Percentiles rank a stretch among this genome's conserved stretches.
phyloP scores from a whole-genome alignment of 2,888 invertebrate species.

The Nomada fabriciana region DNA sequence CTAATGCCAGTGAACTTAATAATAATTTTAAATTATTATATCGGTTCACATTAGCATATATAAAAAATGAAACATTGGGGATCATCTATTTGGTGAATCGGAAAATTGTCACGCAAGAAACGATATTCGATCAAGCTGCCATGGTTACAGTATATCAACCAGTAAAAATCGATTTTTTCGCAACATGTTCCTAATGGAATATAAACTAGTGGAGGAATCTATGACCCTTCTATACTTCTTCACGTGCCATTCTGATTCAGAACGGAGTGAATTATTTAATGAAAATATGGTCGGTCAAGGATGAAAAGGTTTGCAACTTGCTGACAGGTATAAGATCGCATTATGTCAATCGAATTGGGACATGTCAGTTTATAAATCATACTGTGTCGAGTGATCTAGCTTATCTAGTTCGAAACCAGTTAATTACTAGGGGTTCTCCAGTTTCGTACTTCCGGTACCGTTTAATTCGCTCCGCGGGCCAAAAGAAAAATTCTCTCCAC shows the following conservation, averaged over 20 bases:
- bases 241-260: constrained; percentile 38
- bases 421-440: not conserved
- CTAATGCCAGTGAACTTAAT: not conserved
- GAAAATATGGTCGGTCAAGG: constrained; percentile 60
- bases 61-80: not conserved
- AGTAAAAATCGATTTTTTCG: constrained; percentile 74
- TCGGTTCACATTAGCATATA: too few relatives aligned
- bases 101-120: constrained; percentile 30
- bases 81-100: constrained; percentile 41
- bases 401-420: not conserved
- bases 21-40: too few relatives aligned
- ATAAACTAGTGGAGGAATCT: constrained; percentile 33
- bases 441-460: not conserved
- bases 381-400: constrained; percentile 33
- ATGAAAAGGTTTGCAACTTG: constrained; percentile 26
- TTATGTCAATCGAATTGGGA: constrained; percentile 49
- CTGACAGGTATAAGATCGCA: constrained; percentile 51
- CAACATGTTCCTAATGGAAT: constrained; percentile 51
- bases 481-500: not conserved
- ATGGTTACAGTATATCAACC: constrained; percentile 78
- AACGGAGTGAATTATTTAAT: constrained; percentile 45
- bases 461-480: not conserved
- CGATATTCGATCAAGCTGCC: constrained; percentile 74
- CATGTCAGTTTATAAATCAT: constrained; percentile 56
- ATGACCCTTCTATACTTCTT: constrained; percentile 31